These are phyloP conservation scores for Neogobius melanostomus DNA, from an alignment of 2,113 vertebrate genomes.

Conservation along the genomic window DNA sequence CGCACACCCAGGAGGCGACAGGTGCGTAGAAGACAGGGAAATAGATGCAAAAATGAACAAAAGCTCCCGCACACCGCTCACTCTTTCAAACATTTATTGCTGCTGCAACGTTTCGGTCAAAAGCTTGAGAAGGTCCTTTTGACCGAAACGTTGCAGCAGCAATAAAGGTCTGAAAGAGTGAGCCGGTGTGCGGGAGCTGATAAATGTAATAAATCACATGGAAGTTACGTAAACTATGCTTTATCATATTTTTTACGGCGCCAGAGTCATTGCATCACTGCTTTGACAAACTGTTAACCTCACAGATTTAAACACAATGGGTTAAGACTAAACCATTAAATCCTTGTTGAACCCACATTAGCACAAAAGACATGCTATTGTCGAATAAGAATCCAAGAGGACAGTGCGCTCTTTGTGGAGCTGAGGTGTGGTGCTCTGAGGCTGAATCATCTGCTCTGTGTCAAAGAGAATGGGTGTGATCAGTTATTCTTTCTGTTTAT, in stretches of 20 bases:
- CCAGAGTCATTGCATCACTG: not conserved
- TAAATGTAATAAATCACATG: too few relatives aligned
- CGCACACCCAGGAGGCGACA: too few relatives aligned
- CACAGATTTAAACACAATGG: conserved; percentile 14
- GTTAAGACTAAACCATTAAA: conserved; percentile 68
- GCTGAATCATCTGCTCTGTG: conserved; percentile 40
- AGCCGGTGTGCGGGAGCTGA: too few relatives aligned
- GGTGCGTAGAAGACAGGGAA: too few relatives aligned
- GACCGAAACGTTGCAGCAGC: too few relatives aligned
- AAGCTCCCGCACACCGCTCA: too few relatives aligned
- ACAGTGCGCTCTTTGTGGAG: conserved; percentile 38
- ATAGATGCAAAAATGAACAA: too few relatives aligned
- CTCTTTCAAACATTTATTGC: too few relatives aligned
- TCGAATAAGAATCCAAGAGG: conserved; percentile 42
- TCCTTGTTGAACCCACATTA: conserved; percentile 49
- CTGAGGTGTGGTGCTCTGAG: conserved; percentile 50
- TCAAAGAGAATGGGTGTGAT: conserved; percentile 25
- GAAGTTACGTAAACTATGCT: not conserved
- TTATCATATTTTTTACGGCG: not conserved
- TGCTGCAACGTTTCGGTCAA: too few relatives aligned
- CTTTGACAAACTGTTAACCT: conserved; percentile 21
- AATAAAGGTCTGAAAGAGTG: too few relatives aligned
- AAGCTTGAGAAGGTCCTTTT: too few relatives aligned
- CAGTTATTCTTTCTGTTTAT: conserved; percentile 31
- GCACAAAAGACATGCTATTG: conserved; percentile 40